phyloP scores from a whole-genome alignment of 2,113 vertebrate genomes.

The Epinephelus cyanopodus region DNA sequence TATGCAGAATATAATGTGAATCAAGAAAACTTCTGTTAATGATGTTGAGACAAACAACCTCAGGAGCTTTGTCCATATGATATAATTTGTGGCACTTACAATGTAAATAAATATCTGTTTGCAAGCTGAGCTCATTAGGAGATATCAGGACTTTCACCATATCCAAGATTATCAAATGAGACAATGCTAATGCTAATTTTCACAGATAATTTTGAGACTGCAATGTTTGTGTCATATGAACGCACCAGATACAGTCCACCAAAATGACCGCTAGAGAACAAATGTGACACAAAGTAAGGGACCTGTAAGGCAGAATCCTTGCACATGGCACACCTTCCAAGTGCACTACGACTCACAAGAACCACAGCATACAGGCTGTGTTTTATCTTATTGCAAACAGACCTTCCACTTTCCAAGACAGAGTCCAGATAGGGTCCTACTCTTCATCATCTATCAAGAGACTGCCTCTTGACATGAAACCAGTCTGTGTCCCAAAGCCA shows the following conservation, averaged over 20 bases:
- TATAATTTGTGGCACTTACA: background rate
- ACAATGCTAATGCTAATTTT: background rate
- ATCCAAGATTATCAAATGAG: background rate
- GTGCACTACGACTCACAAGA: background rate
- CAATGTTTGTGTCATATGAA: conserved; percentile 15
- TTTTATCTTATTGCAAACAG: conserved; percentile 10
- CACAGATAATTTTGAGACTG: background rate
- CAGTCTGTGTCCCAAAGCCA: background rate
- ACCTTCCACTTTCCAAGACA: background rate
- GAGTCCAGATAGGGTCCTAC: background rate
- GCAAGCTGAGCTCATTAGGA: background rate
- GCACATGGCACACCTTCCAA: background rate
- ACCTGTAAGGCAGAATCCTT: conserved; percentile 15
- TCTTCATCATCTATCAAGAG: background rate
- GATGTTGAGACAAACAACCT: background rate
- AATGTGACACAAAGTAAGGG: conserved; percentile 1
- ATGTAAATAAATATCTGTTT: background rate
- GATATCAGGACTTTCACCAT: background rate
- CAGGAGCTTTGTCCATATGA: background rate
- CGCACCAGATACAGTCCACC: conserved; percentile 5
- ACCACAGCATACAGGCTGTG: background rate
- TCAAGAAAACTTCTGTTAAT: background rate
- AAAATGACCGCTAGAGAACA: conserved; percentile 11
- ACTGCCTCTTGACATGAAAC: background rate
- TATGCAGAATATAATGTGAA: background rate